Conservation (phyloP, 1,140 invertebrate genomes). For the Capitella teleta region DNA sequence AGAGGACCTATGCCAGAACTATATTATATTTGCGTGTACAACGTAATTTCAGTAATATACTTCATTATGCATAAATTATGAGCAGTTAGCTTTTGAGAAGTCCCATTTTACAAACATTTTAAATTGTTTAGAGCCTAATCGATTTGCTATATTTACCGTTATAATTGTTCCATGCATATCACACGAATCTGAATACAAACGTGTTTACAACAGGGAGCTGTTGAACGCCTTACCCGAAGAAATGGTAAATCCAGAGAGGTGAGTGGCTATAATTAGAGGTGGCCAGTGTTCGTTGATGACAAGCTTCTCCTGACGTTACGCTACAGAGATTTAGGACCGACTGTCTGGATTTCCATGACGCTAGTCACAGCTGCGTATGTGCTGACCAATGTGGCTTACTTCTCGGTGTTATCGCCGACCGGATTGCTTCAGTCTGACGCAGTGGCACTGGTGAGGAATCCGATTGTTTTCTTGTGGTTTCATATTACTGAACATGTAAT, state of each 20-base stretch:
- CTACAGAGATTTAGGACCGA: constrained; percentile 43
- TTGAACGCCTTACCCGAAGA: constrained; percentile 6
- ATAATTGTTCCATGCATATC: no score
- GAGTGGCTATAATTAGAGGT: not conserved
- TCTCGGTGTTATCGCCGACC: constrained; percentile 41
- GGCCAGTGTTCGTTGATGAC: not conserved
- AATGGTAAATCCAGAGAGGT: constrained; percentile 6
- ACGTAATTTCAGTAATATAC: no score
- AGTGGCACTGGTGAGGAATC: constrained; percentile 41
- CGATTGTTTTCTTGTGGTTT: not conserved
- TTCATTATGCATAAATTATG: no score
- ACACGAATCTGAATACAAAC: no score
- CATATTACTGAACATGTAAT: not conserved
- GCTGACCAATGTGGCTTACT: constrained; percentile 45
- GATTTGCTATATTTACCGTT: no score
- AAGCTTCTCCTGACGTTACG: not conserved
- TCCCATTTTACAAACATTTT: no score
- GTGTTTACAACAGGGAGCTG: constrained; percentile 5
- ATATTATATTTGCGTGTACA: no score
- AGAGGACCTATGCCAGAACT: no score
- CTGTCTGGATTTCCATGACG: constrained; percentile 44
- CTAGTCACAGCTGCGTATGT: constrained; percentile 44
- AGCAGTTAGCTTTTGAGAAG: no score
- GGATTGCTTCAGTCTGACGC: constrained; percentile 43
- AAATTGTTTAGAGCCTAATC: no score